A percentile compares a stretch with the other conserved stretches of the same genome.
These are phyloP conservation scores for Danio tinwini DNA, from an alignment of 2,797 vertebrate genomes.

Conservation along the genomic window DNA sequence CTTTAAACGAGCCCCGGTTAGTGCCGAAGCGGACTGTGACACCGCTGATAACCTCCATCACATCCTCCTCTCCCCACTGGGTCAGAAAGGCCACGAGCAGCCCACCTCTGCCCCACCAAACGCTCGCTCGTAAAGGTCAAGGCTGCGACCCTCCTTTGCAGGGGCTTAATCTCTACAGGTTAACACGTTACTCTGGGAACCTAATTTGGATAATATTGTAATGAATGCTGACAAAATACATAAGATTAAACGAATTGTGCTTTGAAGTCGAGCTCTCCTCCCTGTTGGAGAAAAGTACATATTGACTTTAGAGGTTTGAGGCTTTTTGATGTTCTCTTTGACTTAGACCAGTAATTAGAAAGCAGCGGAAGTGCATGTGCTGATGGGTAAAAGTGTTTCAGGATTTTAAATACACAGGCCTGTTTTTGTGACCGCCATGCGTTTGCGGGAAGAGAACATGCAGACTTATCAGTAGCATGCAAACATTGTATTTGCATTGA, in stretches of 20 bases:
- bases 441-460: background rate
- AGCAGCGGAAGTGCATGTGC: constrained; percentile 55
- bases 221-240: constrained; percentile 73
- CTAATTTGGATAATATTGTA: constrained; percentile 78
- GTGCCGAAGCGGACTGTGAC: constrained; percentile 35
- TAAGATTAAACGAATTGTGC: constrained; percentile 69
- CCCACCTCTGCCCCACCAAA: constrained; percentile 59
- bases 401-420: constrained; percentile 14
- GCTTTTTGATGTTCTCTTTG: constrained; percentile 80
- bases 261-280: constrained; percentile 73
- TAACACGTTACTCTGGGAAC: constrained; percentile 67
- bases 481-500: constrained; percentile 27
- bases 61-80: constrained; percentile 57
- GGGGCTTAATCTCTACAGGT: constrained; percentile 72
- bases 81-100: constrained; percentile 60
- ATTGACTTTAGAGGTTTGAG: constrained; percentile 78
- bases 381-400: constrained; percentile 58
- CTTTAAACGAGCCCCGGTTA: constrained; percentile 32
- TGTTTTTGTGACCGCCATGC: background rate
- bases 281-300: constrained; percentile 80
- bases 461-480: constrained; percentile 7
- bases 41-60: constrained; percentile 47
- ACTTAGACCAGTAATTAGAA: constrained; percentile 73
- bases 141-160: constrained; percentile 58
- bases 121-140: constrained; percentile 64